These are phyloP conservation scores for Sylvia borin DNA, from an alignment of 2,797 vertebrate genomes.

Conservation along the genomic window DNA sequence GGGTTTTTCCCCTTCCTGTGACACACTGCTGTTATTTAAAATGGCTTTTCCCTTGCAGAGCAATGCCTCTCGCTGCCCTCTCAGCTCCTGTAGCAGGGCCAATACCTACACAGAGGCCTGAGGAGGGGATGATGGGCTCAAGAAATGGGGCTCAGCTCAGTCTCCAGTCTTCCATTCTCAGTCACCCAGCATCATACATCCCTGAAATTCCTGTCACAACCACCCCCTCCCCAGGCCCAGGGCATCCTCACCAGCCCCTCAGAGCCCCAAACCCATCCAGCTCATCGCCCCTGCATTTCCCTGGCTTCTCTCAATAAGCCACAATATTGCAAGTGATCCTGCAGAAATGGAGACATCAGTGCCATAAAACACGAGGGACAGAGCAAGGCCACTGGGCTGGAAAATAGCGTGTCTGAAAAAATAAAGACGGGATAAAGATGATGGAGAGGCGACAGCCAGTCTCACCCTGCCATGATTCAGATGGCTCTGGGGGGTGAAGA, in stretches of 20 bases:
- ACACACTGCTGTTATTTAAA: constrained; percentile 69
- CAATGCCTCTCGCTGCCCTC: neutral
- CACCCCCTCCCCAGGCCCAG: neutral
- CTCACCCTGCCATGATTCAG: neutral
- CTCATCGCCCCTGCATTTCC: neutral
- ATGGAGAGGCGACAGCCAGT: neutral
- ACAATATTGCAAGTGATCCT: constrained; percentile 1
- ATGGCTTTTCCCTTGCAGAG: constrained; percentile 57
- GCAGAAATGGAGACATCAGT: constrained; percentile 56
- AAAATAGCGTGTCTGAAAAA: constrained; percentile 43
- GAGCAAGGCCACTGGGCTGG: constrained; percentile 63
- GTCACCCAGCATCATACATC: neutral
- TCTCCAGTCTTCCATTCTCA: neutral
- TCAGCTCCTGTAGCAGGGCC: neutral
- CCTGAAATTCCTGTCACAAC: neutral
- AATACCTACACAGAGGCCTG: neutral
- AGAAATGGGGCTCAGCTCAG: rapidly evolving
- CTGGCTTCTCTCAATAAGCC: neutral
- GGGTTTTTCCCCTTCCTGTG: constrained; percentile 66
- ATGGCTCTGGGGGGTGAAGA: neutral
- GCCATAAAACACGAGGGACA: constrained; percentile 57
- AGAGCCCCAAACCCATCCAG: neutral
- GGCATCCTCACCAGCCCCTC: neutral
- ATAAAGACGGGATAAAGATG: constrained; percentile 28
- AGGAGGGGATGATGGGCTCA: neutral